phyloP scores from a whole-genome alignment of 2,888 invertebrate species.

The Torymus tubicola region DNA sequence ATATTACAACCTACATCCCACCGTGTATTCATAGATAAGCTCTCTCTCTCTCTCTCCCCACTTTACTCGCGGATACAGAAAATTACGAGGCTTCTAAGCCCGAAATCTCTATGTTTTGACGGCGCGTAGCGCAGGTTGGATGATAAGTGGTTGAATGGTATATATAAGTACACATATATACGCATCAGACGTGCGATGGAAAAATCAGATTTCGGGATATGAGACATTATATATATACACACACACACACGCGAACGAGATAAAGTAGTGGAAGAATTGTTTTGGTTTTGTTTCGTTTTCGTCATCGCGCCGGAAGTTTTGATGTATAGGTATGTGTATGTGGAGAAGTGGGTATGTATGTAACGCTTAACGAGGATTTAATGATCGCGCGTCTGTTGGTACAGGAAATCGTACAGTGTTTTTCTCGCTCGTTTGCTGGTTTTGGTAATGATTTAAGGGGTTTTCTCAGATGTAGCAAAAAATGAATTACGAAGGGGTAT shows the following conservation, averaged over 20 bases:
- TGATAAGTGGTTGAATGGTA: background rate
- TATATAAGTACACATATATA: too few species aligned
- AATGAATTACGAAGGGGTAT: too few species aligned
- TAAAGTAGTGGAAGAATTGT: constrained; percentile 1
- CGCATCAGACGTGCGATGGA: background rate
- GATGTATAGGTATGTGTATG: background rate
- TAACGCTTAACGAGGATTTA: constrained; percentile 16
- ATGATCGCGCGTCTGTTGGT: background rate
- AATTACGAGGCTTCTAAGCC: constrained; percentile 23
- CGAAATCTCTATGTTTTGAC: constrained; percentile 22
- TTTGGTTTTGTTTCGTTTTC: background rate
- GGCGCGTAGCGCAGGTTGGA: constrained; percentile 11
- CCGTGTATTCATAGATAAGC: constrained; percentile 38
- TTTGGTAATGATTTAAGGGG: too few species aligned
- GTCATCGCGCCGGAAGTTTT: background rate
- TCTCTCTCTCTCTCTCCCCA: background rate
- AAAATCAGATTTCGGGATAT: constrained; percentile 23
- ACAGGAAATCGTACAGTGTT: too few species aligned
- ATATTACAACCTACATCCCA: background rate
- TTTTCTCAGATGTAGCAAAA: too few species aligned
- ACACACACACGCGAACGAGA: too few species aligned
- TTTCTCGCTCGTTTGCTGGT: too few species aligned
- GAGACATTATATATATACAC: too few species aligned
- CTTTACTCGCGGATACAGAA: constrained; percentile 14
- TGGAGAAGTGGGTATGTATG: too few species aligned